Percentiles rank a stretch among this genome's conserved stretches.
Evolutionary conservation across 2,113 vertebrate genomes (phyloP).

Genomic region (Galemys pyrenaicus): DNA sequence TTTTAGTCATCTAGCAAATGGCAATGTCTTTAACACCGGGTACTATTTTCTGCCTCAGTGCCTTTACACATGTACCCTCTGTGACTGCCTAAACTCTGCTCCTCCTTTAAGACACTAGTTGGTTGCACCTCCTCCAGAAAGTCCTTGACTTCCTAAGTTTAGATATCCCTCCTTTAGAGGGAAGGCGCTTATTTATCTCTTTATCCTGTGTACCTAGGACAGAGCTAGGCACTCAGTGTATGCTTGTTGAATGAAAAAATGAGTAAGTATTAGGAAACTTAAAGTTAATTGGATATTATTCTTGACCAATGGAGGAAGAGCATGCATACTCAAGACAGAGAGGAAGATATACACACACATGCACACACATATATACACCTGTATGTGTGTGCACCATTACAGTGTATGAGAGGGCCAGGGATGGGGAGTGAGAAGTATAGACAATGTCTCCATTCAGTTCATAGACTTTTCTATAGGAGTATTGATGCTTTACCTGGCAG

Average conservation of each 20-base stretch:
- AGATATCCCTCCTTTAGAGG: no score
- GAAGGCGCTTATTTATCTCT: no score
- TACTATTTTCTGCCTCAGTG: no score
- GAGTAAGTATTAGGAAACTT: background rate
- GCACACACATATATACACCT: no score
- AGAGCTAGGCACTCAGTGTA: background rate
- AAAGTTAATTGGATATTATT: background rate
- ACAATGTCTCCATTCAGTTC: background rate
- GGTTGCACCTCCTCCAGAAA: no score
- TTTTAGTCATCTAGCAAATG: background rate
- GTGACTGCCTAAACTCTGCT: no score
- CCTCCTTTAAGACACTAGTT: no score
- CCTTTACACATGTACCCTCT: no score
- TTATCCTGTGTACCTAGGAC: background rate
- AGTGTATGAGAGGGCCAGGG: background rate
- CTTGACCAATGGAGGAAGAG: background rate
- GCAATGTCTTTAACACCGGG: background rate
- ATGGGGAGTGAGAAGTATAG: background rate
- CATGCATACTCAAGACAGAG: background rate
- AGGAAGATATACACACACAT: no score
- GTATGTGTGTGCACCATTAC: background rate
- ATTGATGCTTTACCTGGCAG: background rate
- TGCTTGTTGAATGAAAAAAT: constrained; percentile 1
- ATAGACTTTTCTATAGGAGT: background rate
- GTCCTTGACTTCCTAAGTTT: no score